Evolutionary conservation across 2,888 invertebrate species (phyloP), one percentile per base, ranked within the genome.

Genomic region (Platycheirus rosarum): DNA sequence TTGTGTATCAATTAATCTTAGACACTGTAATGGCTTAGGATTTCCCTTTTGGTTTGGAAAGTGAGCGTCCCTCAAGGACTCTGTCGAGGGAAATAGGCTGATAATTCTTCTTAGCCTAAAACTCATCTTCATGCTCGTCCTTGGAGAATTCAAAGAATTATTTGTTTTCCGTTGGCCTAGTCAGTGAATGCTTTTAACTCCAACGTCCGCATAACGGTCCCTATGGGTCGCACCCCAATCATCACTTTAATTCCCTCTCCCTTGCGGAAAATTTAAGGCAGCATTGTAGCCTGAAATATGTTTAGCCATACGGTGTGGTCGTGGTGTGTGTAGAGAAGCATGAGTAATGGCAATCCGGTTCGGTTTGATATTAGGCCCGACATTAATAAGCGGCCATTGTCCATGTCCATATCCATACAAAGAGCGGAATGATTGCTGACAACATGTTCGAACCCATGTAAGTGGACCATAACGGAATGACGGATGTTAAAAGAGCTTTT

Each of bases 401-500:
- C 48, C 48, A 13, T n/a, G n/a, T n/a, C n/a, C 7, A 37, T n/a
- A 7, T 8, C 6, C 42, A 13, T 5, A 16, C 13, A 20, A 13
- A 23, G 14, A 37, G 55, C 40, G 29, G 26, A 18, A 44, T 35
- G 55, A 70, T 49, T 63, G 40, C 49, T 66, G 51, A 75, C 79
- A 70, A 49, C 42, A 46, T 79, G 68, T 60, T 60, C 70, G 37
- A 70, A 65, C 62, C 55, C 42, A 68, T 63, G 49, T 68, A 51
- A 71, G 71, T 82, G 77, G 42, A 63, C 77, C 70, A 77, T 82
- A 73, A 71, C 71, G 46, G 62, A 63, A 82, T 82, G 82, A 82
- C 71, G 68, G 48, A 73, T 82, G 71, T 70, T 71, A 57, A 57
- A 57, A 51, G 49, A 82, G 77, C 77, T 77, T 82, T 82, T 76